These are phyloP conservation scores for Psammodynastes pulverulentus DNA, from an alignment of 2,113 vertebrate species.

Conservation along the genomic window DNA sequence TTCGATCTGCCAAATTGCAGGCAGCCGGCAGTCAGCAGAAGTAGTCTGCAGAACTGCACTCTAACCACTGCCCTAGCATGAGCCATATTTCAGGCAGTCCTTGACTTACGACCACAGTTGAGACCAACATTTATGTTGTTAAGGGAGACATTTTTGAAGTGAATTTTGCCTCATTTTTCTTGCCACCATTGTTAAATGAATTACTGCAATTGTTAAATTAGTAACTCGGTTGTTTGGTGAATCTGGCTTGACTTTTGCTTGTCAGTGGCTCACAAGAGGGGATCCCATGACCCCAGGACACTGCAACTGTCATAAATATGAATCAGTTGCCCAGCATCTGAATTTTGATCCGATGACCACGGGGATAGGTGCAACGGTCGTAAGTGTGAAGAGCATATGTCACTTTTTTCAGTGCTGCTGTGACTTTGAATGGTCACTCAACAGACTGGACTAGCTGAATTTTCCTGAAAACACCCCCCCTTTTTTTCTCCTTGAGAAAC, in stretches of 20 bases:
- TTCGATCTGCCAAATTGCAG: no score
- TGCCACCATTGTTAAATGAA: not conserved
- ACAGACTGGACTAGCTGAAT: not conserved
- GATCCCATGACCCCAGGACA: no score
- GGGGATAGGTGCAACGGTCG: not conserved
- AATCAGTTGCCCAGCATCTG: not conserved
- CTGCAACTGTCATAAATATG: no score
- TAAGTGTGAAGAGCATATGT: not conserved
- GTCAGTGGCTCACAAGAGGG: no score
- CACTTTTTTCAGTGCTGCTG: not conserved
- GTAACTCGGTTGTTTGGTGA: not conserved
- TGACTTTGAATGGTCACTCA: not conserved
- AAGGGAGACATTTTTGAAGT: not conserved
- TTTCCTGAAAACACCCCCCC: not conserved
- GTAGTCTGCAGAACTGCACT: no score
- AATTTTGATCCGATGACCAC: not conserved
- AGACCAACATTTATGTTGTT: not conserved
- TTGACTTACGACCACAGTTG: not conserved
- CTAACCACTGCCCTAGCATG: not conserved
- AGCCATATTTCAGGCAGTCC: not conserved
- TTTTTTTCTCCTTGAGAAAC: not conserved
- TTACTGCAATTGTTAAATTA: not conserved
- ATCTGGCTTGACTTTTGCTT: not conserved
- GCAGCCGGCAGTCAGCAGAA: no score
- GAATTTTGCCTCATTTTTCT: not conserved